A percentile compares a stretch with the other conserved stretches of the same genome.
phyloP scores from a whole-genome alignment of 2,113 vertebrate species.

The Seriola rivoliana region DNA sequence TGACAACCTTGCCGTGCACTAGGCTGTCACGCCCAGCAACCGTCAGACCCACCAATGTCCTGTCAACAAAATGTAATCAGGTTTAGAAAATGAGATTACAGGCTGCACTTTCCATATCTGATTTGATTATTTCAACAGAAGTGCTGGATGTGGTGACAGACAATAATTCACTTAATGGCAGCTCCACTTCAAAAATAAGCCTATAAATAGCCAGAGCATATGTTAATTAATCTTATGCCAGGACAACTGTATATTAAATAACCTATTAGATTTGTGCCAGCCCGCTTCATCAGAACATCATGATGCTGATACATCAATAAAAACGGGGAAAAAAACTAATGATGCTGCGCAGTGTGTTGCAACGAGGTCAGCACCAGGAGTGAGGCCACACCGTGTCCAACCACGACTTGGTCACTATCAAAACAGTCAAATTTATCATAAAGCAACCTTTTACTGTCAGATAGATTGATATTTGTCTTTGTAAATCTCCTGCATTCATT shows the following conservation, averaged over 20 bases:
- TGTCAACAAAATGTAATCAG: constrained; percentile 79
- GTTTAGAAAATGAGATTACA: constrained; percentile 82
- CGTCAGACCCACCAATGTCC: constrained; percentile 61
- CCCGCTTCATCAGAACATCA: constrained; percentile 41
- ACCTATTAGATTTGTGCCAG: constrained; percentile 64
- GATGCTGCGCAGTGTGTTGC: neutral
- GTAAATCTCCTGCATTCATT: no score
- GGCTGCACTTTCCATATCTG: constrained; percentile 81
- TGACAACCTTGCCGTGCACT: constrained; percentile 69
- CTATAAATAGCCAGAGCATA: constrained; percentile 71
- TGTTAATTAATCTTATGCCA: constrained; percentile 76
- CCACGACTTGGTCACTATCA: no score
- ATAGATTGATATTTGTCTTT: no score
- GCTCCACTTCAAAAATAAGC: constrained; percentile 57
- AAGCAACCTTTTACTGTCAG: no score
- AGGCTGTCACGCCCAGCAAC: constrained; percentile 56
- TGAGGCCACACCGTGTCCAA: neutral
- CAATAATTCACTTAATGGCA: constrained; percentile 84
- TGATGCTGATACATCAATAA: constrained; percentile 46
- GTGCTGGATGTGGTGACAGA: constrained; percentile 74
- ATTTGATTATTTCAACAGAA: constrained; percentile 84
- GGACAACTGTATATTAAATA: constrained; percentile 56
- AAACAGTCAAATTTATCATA: no score
- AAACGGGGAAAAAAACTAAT: neutral
- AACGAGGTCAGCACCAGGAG: constrained; percentile 20